Conservation (phyloP, 1,140 invertebrate genomes). For the Pantala flavescens region DNA sequence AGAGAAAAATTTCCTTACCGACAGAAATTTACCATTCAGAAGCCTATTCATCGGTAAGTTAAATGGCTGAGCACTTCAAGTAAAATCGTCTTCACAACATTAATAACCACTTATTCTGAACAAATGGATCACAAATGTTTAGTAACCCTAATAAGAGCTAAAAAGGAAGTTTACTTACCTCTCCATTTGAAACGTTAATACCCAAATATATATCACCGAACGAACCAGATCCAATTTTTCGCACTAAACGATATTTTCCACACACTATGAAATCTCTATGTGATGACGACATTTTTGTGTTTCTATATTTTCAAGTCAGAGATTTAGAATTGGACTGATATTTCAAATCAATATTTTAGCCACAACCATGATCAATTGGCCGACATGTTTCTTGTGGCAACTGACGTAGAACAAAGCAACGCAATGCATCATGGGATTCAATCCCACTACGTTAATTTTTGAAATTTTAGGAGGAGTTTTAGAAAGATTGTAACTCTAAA, state of each 20-base stretch:
- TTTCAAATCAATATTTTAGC: not conserved
- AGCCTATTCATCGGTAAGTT: not conserved
- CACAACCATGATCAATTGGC: not conserved
- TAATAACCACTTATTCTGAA: too few relatives aligned
- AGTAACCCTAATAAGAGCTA: too few relatives aligned
- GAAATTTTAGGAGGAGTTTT: too few relatives aligned
- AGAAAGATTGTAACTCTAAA: too few relatives aligned
- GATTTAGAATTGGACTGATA: not conserved
- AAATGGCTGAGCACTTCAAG: not conserved
- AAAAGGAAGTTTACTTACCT: constrained; percentile 53
- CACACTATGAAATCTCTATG: constrained; percentile 67
- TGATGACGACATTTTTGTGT: not conserved
- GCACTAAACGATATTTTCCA: constrained; percentile 85
- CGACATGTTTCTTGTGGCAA: not conserved
- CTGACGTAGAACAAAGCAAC: constrained; percentile 5
- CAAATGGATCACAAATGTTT: too few relatives aligned
- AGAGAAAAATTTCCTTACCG: too few relatives aligned
- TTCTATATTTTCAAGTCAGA: not conserved
- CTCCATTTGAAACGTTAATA: constrained; percentile 92
- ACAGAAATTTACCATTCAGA: not conserved
- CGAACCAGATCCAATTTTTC: constrained; percentile 96
- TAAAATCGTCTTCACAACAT: too few relatives aligned
- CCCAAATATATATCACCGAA: constrained; percentile 98
- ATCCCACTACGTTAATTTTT: too few relatives aligned
- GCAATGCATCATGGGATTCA: not conserved